Evolutionary conservation across 2,113 vertebrate species (phyloP), one percentile per base, ranked within the genome.

Genomic region (Rhea pennata): DNA sequence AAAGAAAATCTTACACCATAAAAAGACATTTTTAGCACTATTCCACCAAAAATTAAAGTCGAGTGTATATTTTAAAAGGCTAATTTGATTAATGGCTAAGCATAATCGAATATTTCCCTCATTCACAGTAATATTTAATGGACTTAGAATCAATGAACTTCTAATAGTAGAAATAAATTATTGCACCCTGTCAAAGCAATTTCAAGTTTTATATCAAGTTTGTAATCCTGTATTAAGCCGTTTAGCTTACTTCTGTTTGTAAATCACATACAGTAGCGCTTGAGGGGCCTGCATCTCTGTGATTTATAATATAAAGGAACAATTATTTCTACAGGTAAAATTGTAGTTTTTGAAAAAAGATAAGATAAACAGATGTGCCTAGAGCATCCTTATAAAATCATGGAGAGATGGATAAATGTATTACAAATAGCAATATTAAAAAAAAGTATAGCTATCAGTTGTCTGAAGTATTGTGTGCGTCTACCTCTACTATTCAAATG

Each of bases 311-410:
- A 91, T 46, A 95, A 77, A 97, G 91, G 78, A 97, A 96, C 86
- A 97, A 97, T 93, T 91, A 96, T 92, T 97, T 95, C 67, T 92
- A 87, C 44, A 94, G 88, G 85, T 96, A 96, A 96, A 96, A 87
- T 6, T 88, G 40, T 92, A 92, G 89, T 96, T 92, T 96, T 93
- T 97, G 85, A 94, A 96, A 90, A 90, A 94, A 86, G 56, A 59
- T 76, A 93, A 96, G 92, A 96, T 95, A 95, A 97, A 96, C 81
- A 95, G 65, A 93, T 93, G 40, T 85, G 92, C 95, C 90, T 96
- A 90, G 92, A 93, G 67, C 90, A 89, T 81, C 56, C 87, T 76
- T 88, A 40, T 80, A 77, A 93, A 97, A 96, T 92, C 84, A 93
- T 48, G 48, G 42, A 75, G 33, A 93, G 54, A 87, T 95, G 77